Conservation (phyloP, 1,140 invertebrate genomes). For the Gonatopus flavifemur region DNA sequence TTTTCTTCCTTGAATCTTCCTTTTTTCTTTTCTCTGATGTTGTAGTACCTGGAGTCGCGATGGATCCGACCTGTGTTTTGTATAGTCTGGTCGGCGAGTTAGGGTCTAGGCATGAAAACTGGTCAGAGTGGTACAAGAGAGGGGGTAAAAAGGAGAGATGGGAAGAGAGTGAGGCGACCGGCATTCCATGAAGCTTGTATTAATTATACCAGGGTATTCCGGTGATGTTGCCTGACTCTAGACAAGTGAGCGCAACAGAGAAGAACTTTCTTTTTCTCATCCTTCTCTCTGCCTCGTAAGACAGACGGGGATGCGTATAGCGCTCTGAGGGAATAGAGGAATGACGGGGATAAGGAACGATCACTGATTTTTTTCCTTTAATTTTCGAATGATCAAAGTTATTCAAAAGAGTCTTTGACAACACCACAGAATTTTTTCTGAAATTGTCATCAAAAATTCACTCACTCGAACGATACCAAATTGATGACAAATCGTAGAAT, state of each 20-base stretch:
- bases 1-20: too few relatives aligned
- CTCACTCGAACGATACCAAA: too few relatives aligned
- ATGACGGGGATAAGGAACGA: neutral
- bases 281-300: neutral
- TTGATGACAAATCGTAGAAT: too few relatives aligned
- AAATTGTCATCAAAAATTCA: too few relatives aligned
- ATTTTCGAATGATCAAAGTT: too few relatives aligned
- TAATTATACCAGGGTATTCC: slow-evolving; percentile 54
- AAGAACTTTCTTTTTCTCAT: slow-evolving; percentile 20
- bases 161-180: slow-evolving; percentile 50
- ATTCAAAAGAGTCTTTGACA: too few relatives aligned
- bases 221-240: slow-evolving; percentile 42
- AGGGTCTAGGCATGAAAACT: slow-evolving; percentile 31
- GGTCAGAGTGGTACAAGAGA: slow-evolving; percentile 22
- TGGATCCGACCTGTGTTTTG: slow-evolving; percentile 1
- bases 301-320: slow-evolving; percentile 3
- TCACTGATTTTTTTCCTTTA: too few relatives aligned
- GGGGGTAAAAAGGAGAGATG: slow-evolving; percentile 19
- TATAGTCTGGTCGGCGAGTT: neutral
- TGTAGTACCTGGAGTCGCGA: too few relatives aligned
- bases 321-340: slow-evolving; percentile 8
- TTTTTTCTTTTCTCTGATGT: too few relatives aligned
- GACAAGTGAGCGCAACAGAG: slow-evolving; percentile 40
- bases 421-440: too few relatives aligned
- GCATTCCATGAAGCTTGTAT: slow-evolving; percentile 56